Evolutionary conservation across 1,140 invertebrate genomes (phyloP).

Genomic region (Globodera rostochiensis): DNA sequence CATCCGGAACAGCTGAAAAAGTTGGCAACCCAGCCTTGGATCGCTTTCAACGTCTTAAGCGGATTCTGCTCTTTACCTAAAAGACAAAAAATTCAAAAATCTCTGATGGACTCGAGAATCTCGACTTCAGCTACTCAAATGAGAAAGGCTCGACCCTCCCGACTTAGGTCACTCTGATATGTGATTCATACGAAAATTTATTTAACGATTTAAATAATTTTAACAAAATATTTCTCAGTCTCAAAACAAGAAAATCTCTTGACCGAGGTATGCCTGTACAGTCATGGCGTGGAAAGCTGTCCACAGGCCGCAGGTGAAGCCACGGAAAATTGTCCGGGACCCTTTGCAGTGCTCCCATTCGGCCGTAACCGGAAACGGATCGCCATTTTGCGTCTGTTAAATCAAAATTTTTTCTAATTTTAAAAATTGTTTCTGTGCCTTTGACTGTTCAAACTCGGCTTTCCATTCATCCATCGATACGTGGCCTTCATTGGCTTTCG

Average conservation of each 20-base stretch:
- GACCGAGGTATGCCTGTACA: conserved; percentile 74
- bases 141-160: too few relatives aligned
- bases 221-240: neutral
- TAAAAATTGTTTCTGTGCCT: conserved; percentile 20
- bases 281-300: conserved; percentile 89
- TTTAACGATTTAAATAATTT: too few relatives aligned
- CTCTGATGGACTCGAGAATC: neutral
- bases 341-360: conserved; percentile 83
- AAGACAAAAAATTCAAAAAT: neutral
- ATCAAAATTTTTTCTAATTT: too few relatives aligned
- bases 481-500: conserved; percentile 36
- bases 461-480: conserved; percentile 46
- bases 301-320: conserved; percentile 95
- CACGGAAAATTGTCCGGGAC: conserved; percentile 75
- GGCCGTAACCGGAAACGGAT: conserved; percentile 67
- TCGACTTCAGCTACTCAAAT: too few relatives aligned
- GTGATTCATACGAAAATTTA: too few relatives aligned
- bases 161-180: too few relatives aligned
- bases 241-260: conserved; percentile 43
- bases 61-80: conserved; percentile 5
- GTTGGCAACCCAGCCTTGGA: conserved; percentile 63
- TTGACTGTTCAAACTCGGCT: conserved; percentile 32
- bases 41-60: conserved; percentile 52
- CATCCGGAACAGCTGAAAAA: conserved; percentile 65
- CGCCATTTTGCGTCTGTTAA: conserved; percentile 25